Evolutionary conservation across 2,888 invertebrate species (phyloP), one percentile per base, ranked within the genome.

Genomic region (Drepana falcataria): DNA sequence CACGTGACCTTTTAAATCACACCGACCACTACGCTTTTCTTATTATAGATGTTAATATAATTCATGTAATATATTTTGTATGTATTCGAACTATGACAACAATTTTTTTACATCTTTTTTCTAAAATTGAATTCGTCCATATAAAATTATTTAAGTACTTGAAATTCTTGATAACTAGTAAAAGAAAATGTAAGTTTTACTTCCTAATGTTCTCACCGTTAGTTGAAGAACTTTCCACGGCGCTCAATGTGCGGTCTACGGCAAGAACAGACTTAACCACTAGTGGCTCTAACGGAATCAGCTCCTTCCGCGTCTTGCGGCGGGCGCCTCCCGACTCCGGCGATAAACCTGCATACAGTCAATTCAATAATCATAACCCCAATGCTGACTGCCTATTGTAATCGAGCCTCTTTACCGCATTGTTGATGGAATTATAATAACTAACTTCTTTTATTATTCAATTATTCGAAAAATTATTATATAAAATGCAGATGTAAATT

Each of bases 281-380:
- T 55, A 56, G 61, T 57, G 56, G 53, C 51, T 53, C 58, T 70
- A 71, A 71, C 71, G 71, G 71, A 56, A 54, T 58, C 59, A 55
- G 56, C 55, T 60, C 64, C 68, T 69, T 71, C 71, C 69, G 67
- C 65, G 41, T 62, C 60, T 68, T 73, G 71, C 55, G 70, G 63
- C 63, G 56, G 54, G 58, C 54, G 56, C 57, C 37, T 37, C 37
- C 37, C 4, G 58, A 53, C 58, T 59, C 54, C 55, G 33, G 52
- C 56, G 37, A 53, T 55, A 56, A 52, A 55, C 40, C 47, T 54
- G 49, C 54, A 33, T 6, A 47, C 35, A 51, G n/a, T 37, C 33
- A 40, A 51, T 35, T 35, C 35, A 54, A 54, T 49, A 47, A 51
- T 47, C 49, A 40, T 47, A 48, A 54, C 9, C 9, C 41, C 4